Percentiles rank a stretch among this genome's conserved stretches.
Evolutionary conservation across 2,797 vertebrate species (phyloP).

Genomic region (Diplodus puntazzo): DNA sequence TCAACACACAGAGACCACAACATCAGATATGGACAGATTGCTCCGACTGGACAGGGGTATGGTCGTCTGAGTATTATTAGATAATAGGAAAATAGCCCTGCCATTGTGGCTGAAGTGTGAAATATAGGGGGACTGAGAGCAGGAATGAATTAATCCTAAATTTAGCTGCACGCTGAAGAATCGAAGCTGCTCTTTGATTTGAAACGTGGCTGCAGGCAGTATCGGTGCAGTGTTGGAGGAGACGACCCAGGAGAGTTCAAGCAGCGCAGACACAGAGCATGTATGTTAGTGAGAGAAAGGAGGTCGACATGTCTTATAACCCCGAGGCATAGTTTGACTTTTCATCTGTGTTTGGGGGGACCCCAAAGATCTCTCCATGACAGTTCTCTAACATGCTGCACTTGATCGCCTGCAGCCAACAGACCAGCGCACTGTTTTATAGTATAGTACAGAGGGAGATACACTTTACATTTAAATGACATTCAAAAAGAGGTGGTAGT

Average conservation of each 20-base stretch:
- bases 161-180: conserved; percentile 4
- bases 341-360: conserved; percentile 19
- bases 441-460: neutral
- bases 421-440: neutral
- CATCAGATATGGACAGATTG: neutral
- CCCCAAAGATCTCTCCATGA: neutral
- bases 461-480: too few relatives aligned
- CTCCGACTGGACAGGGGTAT: neutral
- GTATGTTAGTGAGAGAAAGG: conserved; percentile 25
- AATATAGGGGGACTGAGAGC: neutral
- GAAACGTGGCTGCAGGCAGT: conserved; percentile 30
- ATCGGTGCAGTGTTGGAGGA: conserved; percentile 15
- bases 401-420: neutral
- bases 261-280: conserved; percentile 17
- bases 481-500: too few relatives aligned
- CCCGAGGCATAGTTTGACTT: conserved; percentile 51
- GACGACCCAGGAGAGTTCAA: conserved; percentile 33
- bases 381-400: conserved; percentile 16
- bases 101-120: neutral
- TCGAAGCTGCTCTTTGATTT: conserved; percentile 16
- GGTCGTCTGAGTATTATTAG: neutral
- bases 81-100: neutral
- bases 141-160: neutral
- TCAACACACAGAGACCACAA: neutral
- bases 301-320: conserved; percentile 25